Evolutionary conservation across 2,888 invertebrate species (phyloP).

Genomic region (Tricholauxania praeusta): DNA sequence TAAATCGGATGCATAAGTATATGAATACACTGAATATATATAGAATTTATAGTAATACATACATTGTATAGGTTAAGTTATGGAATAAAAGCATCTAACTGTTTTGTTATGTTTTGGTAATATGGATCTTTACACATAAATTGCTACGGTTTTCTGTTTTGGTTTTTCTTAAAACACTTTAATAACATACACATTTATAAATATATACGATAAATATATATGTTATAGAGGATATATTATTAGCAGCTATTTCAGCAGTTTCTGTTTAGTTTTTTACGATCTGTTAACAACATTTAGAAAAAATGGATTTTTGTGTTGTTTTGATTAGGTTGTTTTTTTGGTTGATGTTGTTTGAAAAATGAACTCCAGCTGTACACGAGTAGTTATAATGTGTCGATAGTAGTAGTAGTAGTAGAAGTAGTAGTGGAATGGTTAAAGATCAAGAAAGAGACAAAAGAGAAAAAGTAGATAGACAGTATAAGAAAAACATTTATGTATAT

Average conservation of each 20-base stretch:
- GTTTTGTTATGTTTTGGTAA: background rate
- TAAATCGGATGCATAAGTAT: slow-evolving; percentile 23
- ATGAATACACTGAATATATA: slow-evolving; percentile 11
- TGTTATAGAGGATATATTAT: background rate
- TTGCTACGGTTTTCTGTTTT: background rate
- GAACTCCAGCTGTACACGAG: slow-evolving; percentile 32
- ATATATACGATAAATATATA: slow-evolving; percentile 10
- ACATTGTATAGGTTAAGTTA: background rate
- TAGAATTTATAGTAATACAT: background rate
- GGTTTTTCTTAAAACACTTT: slow-evolving; percentile 12
- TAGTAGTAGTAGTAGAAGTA: slow-evolving; percentile 18
- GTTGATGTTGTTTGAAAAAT: slow-evolving; percentile 27
- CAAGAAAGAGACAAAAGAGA: slow-evolving; percentile 53
- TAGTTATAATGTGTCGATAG: background rate
- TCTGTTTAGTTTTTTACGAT: slow-evolving; percentile 44
- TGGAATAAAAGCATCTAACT: slow-evolving; percentile 4
- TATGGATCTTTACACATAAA: background rate
- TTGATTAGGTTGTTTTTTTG: background rate
- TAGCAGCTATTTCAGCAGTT: slow-evolving; percentile 21
- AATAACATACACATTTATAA: slow-evolving; percentile 26
- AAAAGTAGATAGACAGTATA: slow-evolving; percentile 55
- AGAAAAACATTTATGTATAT: slow-evolving; percentile 54
- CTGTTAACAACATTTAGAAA: slow-evolving; percentile 22
- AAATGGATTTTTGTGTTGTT: slow-evolving; percentile 22
- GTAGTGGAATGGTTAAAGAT: slow-evolving; percentile 42